These are phyloP conservation scores for Melanotaenia duboulayi DNA, from an alignment of 2,113 vertebrate genomes.

Conservation along the genomic window DNA sequence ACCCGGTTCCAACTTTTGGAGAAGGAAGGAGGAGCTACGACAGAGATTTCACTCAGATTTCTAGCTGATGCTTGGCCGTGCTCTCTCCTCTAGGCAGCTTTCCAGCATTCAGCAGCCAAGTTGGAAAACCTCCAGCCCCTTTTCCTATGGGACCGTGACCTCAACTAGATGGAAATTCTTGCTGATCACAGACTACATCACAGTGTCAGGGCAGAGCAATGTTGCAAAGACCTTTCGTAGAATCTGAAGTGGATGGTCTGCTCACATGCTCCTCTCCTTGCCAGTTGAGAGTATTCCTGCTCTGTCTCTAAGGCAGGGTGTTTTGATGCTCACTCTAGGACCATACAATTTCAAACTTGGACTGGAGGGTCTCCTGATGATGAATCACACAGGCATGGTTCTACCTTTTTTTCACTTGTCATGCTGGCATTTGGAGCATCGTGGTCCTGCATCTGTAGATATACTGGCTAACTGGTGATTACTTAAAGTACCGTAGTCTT, in stretches of 20 bases:
- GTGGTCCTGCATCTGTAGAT: too few species aligned
- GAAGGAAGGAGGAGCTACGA: neutral
- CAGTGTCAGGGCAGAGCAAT: neutral
- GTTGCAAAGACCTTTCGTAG: neutral
- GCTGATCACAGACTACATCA: neutral
- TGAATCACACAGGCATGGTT: neutral
- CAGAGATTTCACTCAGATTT: neutral
- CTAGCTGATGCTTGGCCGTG: neutral
- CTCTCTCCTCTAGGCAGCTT: neutral
- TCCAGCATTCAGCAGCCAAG: neutral
- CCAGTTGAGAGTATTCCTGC: neutral
- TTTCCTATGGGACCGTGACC: neutral
- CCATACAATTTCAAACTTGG: too few species aligned
- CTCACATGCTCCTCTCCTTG: neutral
- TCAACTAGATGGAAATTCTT: neutral
- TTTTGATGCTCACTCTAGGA: too few species aligned
- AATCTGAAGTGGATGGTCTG: neutral
- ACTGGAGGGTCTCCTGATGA: too few species aligned
- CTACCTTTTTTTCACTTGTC: neutral
- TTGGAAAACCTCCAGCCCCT: neutral
- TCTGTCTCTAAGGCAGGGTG: neutral
- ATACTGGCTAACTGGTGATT: neutral
- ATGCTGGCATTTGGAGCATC: too few species aligned
- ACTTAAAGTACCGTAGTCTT: neutral
- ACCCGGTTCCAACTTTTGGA: neutral